Evolutionary conservation across 2,888 invertebrate genomes (phyloP).

Genomic region (Pogonocherus hispidulus): DNA sequence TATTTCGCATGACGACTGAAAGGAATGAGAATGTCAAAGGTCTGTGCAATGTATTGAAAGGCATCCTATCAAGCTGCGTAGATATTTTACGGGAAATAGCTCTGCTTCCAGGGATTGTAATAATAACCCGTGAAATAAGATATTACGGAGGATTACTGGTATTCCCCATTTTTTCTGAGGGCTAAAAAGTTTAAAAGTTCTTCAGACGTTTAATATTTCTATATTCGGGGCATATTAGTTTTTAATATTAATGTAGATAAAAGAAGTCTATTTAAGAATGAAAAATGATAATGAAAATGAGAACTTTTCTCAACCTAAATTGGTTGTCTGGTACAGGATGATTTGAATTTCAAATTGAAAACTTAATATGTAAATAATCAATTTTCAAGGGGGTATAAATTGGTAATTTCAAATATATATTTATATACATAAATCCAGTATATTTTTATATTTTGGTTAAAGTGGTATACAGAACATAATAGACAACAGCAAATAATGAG

Average conservation of each 20-base stretch:
- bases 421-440: too few relatives aligned
- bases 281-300: background rate
- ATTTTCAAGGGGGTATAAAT: too few relatives aligned
- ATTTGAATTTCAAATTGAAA: too few relatives aligned
- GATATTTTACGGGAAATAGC: slow-evolving; percentile 1
- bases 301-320: too few relatives aligned
- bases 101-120: background rate
- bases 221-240: background rate
- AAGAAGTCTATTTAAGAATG: background rate
- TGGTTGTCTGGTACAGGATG: too few relatives aligned
- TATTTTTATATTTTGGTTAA: too few relatives aligned
- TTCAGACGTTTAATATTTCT: background rate
- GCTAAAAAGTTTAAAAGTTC: slow-evolving; percentile 1
- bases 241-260: background rate
- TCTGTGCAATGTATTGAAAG: slow-evolving; percentile 3
- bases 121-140: background rate
- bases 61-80: slow-evolving; percentile 4
- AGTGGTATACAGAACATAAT: too few relatives aligned
- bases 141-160: background rate
- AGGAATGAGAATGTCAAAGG: background rate
- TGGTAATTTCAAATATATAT: too few relatives aligned
- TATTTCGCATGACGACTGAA: background rate
- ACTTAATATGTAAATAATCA: too few relatives aligned
- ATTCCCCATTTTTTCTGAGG: background rate
- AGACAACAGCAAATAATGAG: too few relatives aligned